Evolutionary conservation across 1,140 invertebrate genomes (phyloP), one percentile per base, ranked within the genome.

Genomic region (Trachymyrmex cornetzi): DNA sequence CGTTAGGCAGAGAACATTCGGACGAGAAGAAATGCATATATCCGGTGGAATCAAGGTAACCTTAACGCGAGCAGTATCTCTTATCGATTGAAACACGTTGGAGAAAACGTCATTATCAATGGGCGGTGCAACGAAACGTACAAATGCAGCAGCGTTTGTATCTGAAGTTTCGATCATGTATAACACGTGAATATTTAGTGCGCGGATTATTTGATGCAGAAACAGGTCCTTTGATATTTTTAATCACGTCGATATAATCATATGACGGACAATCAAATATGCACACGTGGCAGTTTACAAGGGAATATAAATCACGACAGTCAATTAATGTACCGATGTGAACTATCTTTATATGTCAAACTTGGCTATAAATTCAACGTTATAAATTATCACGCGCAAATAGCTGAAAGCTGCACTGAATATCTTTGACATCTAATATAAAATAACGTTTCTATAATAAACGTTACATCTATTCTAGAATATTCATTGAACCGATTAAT

Each of bases 281-380:
- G 67, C 44, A 30, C 84, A 61, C 50, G 44, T 72, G 74, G 59
- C 79, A 86, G 89, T 69, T 85, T 53, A 55, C 16, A 16, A 24
- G 34, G n/a, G 19, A 14, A 79, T 86, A 89, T 89, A 89, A 89
- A 89, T 89, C 88, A 88, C 34, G 34, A n/a, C 7, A 64, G 74
- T 86, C 69, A 88, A 89, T 89, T 89, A 86, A 74, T 24, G 30
- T 44, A 44, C 6, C 19, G 48, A 27, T 16, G 75, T 27, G 66
- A 50, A 74, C 63, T 89, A 88, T 89, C 61, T 86, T 88, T 86
- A 50, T 75, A 89, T 44, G 11, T 71, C 53, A 69, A 59, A 53
- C 67, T 77, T 27, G 63, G 30, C 64, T 89, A 88, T 89, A 89
- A 89, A 89, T 89, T 89, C 59, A 71, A 77, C 48, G 27, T 69